Percentiles rank a stretch among this genome's conserved stretches.
These are phyloP conservation scores for Argyrosomus regius DNA, from an alignment of 2,797 vertebrate genomes.

Conservation along the genomic window DNA sequence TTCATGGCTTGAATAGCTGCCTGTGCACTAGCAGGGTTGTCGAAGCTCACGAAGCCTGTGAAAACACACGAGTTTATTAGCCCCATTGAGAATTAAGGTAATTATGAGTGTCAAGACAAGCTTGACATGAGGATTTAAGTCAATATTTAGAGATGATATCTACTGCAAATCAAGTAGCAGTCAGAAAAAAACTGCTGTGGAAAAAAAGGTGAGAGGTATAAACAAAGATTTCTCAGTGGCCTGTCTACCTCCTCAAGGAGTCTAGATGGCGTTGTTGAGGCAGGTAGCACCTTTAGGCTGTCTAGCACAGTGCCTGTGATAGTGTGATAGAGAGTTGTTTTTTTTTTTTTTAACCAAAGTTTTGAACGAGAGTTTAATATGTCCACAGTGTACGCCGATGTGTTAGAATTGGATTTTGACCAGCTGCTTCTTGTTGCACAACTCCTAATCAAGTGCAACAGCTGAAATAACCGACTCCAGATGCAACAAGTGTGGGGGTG, in stretches of 20 bases:
- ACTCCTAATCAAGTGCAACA: slow-evolving; percentile 9
- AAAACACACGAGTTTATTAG: slow-evolving; percentile 26
- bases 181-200: not conserved
- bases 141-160: not conserved
- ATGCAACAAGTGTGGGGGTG: slow-evolving; percentile 31
- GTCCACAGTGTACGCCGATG: not conserved
- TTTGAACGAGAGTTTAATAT: slow-evolving; percentile 3
- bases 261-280: slow-evolving; percentile 58
- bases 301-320: not conserved
- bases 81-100: not conserved
- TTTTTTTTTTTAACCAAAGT: not conserved
- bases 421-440: slow-evolving; percentile 14
- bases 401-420: slow-evolving; percentile 6
- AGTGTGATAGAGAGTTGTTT: not conserved
- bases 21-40: slow-evolving; percentile 98
- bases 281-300: slow-evolving; percentile 1
- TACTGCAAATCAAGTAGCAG: not conserved
- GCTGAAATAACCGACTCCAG: slow-evolving; percentile 22
- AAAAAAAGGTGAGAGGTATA: not conserved
- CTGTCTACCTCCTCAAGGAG: slow-evolving; percentile 15
- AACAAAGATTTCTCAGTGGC: slow-evolving; percentile 1
- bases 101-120: not conserved
- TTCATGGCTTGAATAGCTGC: slow-evolving; percentile 99
- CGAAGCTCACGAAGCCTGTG: slow-evolving; percentile 98
- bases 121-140: not conserved